Percentiles rank a stretch among this genome's conserved stretches.
Conservation (phyloP, 2,888 invertebrate species). For the Trichopoda pennipes region DNA sequence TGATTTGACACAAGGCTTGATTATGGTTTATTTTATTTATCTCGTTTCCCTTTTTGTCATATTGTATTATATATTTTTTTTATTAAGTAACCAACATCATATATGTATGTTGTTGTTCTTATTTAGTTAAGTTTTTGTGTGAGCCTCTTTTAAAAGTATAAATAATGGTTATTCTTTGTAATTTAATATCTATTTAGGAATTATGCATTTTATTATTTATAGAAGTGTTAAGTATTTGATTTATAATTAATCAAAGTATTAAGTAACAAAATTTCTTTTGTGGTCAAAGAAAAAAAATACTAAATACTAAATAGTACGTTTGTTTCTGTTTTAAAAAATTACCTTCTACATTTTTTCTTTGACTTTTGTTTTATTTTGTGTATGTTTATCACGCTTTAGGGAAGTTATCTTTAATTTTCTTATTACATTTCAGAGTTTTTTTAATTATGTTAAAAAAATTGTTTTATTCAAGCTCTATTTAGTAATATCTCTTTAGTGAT, state of each 20-base stretch:
- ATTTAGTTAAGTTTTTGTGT: constrained; percentile 27
- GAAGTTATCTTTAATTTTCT: no score
- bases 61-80: not conserved
- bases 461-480: no score
- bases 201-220: constrained; percentile 41
- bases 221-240: constrained; percentile 48
- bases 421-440: no score
- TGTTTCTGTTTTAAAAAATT: not conserved
- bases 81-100: constrained; percentile 23
- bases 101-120: constrained; percentile 21
- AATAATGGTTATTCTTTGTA: constrained; percentile 48
- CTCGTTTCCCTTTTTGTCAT: constrained; percentile 18
- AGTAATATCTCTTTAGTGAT: no score
- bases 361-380: no score
- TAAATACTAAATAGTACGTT: not conserved
- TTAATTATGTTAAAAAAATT: no score
- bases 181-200: constrained; percentile 59
- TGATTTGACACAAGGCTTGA: constrained; percentile 68
- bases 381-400: no score
- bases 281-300: not conserved
- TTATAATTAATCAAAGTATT: constrained; percentile 32
- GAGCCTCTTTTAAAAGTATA: constrained; percentile 19
- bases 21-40: constrained; percentile 58
- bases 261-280: constrained; percentile 28
- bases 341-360: not conserved